Conservation (phyloP, 2,888 invertebrate genomes). For the Bembecia ichneumoniformis region DNA sequence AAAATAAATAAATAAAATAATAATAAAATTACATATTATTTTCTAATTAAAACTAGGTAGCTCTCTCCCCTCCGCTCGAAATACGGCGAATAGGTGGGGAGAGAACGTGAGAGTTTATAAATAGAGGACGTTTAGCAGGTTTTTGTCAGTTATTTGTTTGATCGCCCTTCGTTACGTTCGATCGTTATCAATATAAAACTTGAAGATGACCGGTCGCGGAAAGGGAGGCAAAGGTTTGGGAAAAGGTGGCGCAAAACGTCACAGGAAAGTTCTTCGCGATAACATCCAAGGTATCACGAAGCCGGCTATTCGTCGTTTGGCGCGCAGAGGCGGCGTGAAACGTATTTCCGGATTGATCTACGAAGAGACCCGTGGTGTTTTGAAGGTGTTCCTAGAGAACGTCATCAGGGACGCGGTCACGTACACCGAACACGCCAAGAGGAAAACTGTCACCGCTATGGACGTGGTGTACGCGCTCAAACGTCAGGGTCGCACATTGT, state of each 20-base stretch:
- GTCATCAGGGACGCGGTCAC: slow-evolving; percentile 88
- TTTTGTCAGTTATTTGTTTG: no score
- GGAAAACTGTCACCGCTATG: slow-evolving; percentile 91
- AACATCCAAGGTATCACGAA: slow-evolving; percentile 87
- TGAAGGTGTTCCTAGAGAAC: slow-evolving; percentile 87
- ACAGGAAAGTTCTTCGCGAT: slow-evolving; percentile 84
- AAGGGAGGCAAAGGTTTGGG: slow-evolving; percentile 85
- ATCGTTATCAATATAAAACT: neutral
- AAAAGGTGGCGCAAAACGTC: slow-evolving; percentile 86
- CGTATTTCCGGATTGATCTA: slow-evolving; percentile 83
- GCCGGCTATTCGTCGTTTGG: slow-evolving; percentile 82
- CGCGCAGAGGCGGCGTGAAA: slow-evolving; percentile 79
- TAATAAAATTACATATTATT: no score
- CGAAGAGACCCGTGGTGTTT: slow-evolving; percentile 83
- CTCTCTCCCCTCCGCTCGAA: no score
- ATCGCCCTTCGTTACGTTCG: no score
- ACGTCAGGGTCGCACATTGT: slow-evolving; percentile 84
- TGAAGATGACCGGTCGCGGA: slow-evolving; percentile 81
- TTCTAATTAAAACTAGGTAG: no score
- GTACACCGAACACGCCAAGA: slow-evolving; percentile 89
- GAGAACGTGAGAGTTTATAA: no score
- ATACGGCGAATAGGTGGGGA: no score
- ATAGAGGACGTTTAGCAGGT: no score
- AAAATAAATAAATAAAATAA: no score
- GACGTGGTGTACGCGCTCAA: slow-evolving; percentile 90